Evolutionary conservation across 2,113 vertebrate genomes (phyloP).

Genomic region (Paralichthys olivaceus): DNA sequence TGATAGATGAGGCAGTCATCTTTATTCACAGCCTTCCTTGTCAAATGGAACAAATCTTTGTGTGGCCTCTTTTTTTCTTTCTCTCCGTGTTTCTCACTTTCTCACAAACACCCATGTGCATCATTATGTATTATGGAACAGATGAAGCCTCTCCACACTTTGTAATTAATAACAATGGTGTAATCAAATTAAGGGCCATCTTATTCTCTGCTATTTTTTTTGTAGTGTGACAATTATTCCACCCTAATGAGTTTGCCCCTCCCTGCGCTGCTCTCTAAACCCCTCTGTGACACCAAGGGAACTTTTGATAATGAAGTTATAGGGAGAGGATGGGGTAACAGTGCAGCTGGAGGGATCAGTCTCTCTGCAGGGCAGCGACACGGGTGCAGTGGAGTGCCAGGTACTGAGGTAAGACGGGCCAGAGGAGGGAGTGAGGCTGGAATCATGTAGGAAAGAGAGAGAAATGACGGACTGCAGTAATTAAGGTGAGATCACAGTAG

Average conservation of each 20-base stretch:
- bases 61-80: not conserved
- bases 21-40: constrained; percentile 62
- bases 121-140: constrained; percentile 26
- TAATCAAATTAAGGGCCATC: constrained; percentile 62
- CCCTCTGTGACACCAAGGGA: constrained; percentile 30
- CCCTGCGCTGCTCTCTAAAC: constrained; percentile 46
- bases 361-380: constrained; percentile 24
- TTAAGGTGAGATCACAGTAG: constrained; percentile 33
- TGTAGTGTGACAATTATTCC: constrained; percentile 46
- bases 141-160: constrained; percentile 29
- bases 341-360: constrained; percentile 11
- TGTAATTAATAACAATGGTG: constrained; percentile 64
- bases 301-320: constrained; percentile 34
- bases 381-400: not conserved
- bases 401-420: not conserved
- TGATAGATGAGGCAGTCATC: constrained; percentile 67
- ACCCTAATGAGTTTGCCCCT: constrained; percentile 55
- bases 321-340: constrained; percentile 16
- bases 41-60: constrained; percentile 58
- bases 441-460: constrained; percentile 21
- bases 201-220: constrained; percentile 15
- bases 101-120: constrained; percentile 12
- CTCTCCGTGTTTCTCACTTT: constrained; percentile 14
- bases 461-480: constrained; percentile 21
- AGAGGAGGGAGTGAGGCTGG: constrained; percentile 18